Conservation (phyloP, 2,113 vertebrate genomes). For the Platycercus adscitus region DNA sequence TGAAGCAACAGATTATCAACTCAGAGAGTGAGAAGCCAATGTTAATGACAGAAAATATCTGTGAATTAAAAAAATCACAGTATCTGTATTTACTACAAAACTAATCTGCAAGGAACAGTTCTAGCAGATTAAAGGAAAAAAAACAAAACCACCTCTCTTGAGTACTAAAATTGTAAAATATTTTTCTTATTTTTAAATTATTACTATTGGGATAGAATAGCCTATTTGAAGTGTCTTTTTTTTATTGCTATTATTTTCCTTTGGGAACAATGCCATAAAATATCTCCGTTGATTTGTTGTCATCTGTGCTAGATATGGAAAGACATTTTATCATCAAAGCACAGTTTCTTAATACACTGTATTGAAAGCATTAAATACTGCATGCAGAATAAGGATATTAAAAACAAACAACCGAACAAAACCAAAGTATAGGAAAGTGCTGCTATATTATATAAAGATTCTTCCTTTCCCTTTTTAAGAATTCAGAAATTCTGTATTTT, state of each 20-base stretch:
- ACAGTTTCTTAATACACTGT: not conserved
- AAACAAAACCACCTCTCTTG: rapidly evolving
- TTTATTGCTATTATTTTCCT: not conserved
- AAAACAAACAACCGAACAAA: not conserved
- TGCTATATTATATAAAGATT: not conserved
- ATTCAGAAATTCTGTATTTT: not conserved
- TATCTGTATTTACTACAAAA: not conserved
- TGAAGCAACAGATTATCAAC: not conserved
- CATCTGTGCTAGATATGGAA: not conserved
- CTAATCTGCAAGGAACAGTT: not conserved
- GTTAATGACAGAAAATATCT: not conserved
- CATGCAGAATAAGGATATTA: not conserved
- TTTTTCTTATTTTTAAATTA: not conserved
- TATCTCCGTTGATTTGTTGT: not conserved
- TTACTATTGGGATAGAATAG: not conserved
- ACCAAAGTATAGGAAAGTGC: not conserved
- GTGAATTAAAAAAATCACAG: not conserved
- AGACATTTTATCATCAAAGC: not conserved
- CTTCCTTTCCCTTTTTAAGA: not conserved
- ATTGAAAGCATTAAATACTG: not conserved
- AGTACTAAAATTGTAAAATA: not conserved
- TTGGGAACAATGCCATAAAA: not conserved
- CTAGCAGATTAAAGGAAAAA: not conserved
- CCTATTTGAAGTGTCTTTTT: not conserved
- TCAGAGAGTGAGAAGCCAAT: not conserved